Evolutionary conservation across 2,888 invertebrate genomes (phyloP).

Genomic region (Brenthis ino): DNA sequence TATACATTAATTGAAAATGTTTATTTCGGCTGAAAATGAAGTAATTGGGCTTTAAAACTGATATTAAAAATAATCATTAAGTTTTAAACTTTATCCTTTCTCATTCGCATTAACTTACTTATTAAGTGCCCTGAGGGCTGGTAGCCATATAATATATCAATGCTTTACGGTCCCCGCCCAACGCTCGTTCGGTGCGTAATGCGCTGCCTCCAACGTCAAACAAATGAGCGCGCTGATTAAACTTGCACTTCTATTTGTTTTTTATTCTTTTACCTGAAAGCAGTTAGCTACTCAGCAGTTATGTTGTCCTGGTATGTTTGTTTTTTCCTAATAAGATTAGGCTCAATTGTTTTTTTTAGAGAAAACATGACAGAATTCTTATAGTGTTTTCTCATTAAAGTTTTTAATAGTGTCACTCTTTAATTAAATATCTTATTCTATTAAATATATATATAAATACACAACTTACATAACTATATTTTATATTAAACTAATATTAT

Average conservation of each 20-base stretch:
- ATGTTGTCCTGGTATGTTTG: no score
- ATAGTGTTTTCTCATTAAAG: no score
- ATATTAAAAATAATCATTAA: conserved; percentile 5
- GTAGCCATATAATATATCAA: conserved; percentile 76
- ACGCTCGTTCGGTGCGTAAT: conserved; percentile 53
- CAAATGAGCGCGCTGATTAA: conserved; percentile 76
- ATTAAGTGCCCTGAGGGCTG: conserved; percentile 75
- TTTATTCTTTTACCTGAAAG: conserved; percentile 39
- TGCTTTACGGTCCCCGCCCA: conserved; percentile 73
- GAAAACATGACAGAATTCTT: no score
- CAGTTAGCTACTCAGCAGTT: background rate
- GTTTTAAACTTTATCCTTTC: conserved; percentile 17
- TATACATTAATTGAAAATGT: no score
- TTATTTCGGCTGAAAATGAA: background rate
- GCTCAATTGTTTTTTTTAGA: no score
- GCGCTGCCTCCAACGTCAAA: conserved; percentile 56
- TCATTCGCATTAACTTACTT: conserved; percentile 68
- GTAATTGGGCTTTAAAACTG: conserved; percentile 2
- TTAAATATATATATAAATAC: no score
- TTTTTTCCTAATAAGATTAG: no score
- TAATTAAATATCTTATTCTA: no score
- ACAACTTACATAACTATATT: no score
- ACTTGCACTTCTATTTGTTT: conserved; percentile 59
- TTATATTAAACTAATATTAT: no score
- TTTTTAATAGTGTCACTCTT: no score